phyloP scores from a whole-genome alignment of 2,113 vertebrate genomes.

The Poeciliopsis prolifica region DNA sequence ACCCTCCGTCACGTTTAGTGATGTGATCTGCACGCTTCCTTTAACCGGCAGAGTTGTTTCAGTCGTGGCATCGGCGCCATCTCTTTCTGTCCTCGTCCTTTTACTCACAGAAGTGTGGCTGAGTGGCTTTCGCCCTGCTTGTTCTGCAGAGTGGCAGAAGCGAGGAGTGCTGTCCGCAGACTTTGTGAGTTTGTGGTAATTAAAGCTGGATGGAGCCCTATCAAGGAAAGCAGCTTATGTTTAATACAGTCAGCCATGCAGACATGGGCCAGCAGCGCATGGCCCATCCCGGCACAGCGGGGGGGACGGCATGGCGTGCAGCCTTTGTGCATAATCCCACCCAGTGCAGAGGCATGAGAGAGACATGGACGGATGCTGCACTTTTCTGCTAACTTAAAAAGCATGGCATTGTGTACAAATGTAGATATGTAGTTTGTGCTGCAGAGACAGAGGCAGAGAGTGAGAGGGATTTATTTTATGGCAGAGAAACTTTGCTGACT shows the following conservation, averaged over 20 bases:
- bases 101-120: constrained; percentile 27
- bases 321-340: constrained; percentile 72
- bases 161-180: constrained; percentile 61
- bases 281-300: constrained; percentile 48
- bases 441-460: constrained; percentile 26
- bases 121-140: constrained; percentile 56
- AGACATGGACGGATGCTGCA: constrained; percentile 40
- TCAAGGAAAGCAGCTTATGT: constrained; percentile 84
- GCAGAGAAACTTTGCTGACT: constrained; percentile 66
- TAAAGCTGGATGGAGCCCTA: constrained; percentile 80
- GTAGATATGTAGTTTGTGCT: constrained; percentile 9
- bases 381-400: constrained; percentile 69
- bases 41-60: constrained; percentile 3
- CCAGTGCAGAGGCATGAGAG: constrained; percentile 64
- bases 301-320: constrained; percentile 37
- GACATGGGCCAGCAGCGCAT: constrained; percentile 51
- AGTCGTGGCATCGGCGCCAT: constrained; percentile 4
- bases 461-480: constrained; percentile 69
- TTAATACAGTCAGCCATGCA: constrained; percentile 80
- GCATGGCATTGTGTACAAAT: constrained; percentile 49
- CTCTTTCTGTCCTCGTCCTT: background rate
- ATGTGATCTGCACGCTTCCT: constrained; percentile 10
- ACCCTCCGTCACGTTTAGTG: background rate
- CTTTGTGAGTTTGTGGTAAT: constrained; percentile 80
- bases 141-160: constrained; percentile 55